Conservation (phyloP, 2,797 vertebrate species). For the Enteromius thamalakanensis region DNA sequence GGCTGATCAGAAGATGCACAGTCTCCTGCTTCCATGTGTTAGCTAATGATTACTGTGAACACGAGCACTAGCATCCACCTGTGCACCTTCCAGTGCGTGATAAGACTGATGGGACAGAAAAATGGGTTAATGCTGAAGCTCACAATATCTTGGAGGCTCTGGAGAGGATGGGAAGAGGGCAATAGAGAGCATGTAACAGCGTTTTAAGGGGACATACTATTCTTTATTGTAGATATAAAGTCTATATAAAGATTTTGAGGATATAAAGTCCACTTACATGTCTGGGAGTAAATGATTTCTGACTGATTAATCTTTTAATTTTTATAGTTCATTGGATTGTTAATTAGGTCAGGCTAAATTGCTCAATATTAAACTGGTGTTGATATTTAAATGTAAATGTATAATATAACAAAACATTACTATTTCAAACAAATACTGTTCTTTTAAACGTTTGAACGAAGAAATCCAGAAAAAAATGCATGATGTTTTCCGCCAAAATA, state of each 20-base stretch:
- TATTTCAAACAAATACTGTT: neutral
- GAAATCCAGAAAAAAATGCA: no score
- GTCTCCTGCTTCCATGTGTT: slow-evolving; percentile 5
- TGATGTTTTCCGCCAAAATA: no score
- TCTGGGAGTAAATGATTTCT: neutral
- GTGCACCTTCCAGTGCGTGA: neutral
- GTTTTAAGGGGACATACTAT: neutral
- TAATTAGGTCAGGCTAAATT: neutral
- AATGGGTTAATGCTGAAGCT: slow-evolving; percentile 21
- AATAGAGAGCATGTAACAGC: neutral
- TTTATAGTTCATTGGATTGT: neutral
- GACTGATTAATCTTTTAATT: neutral
- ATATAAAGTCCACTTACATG: neutral
- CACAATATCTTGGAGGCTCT: neutral
- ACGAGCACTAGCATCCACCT: neutral
- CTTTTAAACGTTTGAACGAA: no score
- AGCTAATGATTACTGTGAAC: slow-evolving; percentile 30
- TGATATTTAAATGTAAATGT: neutral
- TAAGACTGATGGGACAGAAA: slow-evolving; percentile 24
- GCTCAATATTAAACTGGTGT: neutral
- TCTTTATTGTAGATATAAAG: neutral
- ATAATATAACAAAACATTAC: neutral
- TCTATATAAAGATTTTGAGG: neutral
- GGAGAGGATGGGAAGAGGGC: neutral
- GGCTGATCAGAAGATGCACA: neutral